phyloP scores from a whole-genome alignment of 2,797 vertebrate species.

The Vipera latastei region DNA sequence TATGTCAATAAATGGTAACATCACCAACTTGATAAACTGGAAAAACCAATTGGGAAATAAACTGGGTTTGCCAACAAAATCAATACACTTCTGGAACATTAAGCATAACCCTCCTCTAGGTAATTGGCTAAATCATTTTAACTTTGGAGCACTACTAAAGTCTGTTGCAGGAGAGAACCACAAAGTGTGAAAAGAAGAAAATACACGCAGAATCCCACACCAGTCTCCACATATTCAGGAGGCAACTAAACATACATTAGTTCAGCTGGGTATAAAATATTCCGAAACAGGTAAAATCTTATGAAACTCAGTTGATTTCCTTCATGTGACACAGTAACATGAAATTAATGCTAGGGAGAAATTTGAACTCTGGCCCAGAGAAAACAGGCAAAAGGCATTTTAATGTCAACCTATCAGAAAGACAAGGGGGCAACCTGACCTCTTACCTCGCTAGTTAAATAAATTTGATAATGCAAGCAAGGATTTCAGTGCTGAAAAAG shows the following conservation, averaged over 20 bases:
- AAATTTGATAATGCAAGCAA: constrained; percentile 11
- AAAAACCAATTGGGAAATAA: neutral
- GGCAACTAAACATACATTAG: neutral
- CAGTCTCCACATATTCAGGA: neutral
- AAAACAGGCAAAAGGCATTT: constrained; percentile 19
- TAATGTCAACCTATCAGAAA: constrained; percentile 27
- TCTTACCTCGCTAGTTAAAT: constrained; percentile 31
- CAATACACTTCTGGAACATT: neutral
- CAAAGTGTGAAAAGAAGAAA: neutral
- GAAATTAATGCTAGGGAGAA: constrained; percentile 25
- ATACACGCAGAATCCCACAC: neutral
- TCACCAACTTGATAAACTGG: neutral
- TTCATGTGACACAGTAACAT: constrained; percentile 20
- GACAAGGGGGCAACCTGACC: constrained; percentile 42
- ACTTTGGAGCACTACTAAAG: neutral
- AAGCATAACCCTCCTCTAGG: neutral
- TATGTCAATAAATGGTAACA: neutral
- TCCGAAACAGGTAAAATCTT: constrained; percentile 7
- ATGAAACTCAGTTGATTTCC: constrained; percentile 13
- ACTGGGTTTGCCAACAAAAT: neutral
- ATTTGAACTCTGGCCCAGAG: constrained; percentile 33
- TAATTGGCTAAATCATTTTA: neutral
- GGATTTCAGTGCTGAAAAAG: neutral
- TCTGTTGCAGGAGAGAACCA: neutral
- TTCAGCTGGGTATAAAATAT: neutral